Conservation (phyloP, 2,797 vertebrate genomes). For the Enteromius argenteus region DNA sequence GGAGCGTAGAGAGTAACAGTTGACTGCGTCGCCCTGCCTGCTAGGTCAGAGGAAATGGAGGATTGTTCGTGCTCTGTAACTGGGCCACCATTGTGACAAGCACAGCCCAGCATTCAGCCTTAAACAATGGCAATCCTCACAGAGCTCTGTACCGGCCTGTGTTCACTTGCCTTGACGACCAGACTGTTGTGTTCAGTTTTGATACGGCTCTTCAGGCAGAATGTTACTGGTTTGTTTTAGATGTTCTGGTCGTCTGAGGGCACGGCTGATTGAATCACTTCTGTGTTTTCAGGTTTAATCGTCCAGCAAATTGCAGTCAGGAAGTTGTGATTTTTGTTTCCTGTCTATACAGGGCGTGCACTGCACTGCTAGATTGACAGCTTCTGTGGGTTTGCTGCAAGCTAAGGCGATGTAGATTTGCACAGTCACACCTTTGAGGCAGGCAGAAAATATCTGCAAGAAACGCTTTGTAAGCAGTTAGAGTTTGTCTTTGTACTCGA, state of each 20-base stretch:
- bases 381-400: slow-evolving; percentile 34
- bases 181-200: slow-evolving; percentile 34
- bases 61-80: slow-evolving; percentile 48
- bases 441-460: slow-evolving; percentile 1
- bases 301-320: slow-evolving; percentile 52
- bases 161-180: slow-evolving; percentile 32
- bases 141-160: slow-evolving; percentile 17
- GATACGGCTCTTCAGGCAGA: slow-evolving; percentile 28
- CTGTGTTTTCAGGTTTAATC: slow-evolving; percentile 52
- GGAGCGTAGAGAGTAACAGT: slow-evolving; percentile 27
- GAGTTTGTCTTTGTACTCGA: not conserved
- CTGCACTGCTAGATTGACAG: slow-evolving; percentile 3
- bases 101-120: slow-evolving; percentile 30
- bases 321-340: slow-evolving; percentile 59
- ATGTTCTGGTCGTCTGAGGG: slow-evolving; percentile 31
- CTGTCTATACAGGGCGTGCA: slow-evolving; percentile 28
- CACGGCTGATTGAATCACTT: slow-evolving; percentile 40
- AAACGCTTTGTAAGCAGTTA: not conserved
- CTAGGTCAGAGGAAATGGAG: slow-evolving; percentile 57
- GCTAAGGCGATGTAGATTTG: slow-evolving; percentile 14
- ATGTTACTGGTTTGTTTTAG: slow-evolving; percentile 19
- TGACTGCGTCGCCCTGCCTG: slow-evolving; percentile 36
- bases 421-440: slow-evolving; percentile 41
- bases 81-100: slow-evolving; percentile 46
- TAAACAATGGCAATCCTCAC: slow-evolving; percentile 47